phyloP scores from a whole-genome alignment of 2,888 invertebrate genomes.

The Agriopis marginaria region DNA sequence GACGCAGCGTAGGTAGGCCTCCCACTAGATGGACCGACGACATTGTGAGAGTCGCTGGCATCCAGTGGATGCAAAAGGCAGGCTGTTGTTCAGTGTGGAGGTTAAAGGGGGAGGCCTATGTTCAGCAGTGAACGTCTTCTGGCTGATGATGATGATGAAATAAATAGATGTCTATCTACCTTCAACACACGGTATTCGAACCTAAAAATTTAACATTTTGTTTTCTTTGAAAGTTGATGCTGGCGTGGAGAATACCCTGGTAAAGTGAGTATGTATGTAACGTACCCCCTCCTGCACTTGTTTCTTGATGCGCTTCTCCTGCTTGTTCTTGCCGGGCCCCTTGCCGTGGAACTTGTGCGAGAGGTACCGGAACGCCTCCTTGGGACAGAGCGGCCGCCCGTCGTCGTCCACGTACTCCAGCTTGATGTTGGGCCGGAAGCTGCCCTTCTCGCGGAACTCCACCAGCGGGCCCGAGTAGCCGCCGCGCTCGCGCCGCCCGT shows the following conservation, averaged over 20 bases:
- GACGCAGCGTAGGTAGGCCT: too few relatives aligned
- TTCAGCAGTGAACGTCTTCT: too few relatives aligned
- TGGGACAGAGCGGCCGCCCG: slow-evolving; percentile 95
- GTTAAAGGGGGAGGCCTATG: too few relatives aligned
- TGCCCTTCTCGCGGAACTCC: slow-evolving; percentile 96
- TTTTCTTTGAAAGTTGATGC: slow-evolving; percentile 89
- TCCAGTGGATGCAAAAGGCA: too few relatives aligned
- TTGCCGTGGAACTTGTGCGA: slow-evolving; percentile 99
- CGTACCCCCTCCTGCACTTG: slow-evolving; percentile 95
- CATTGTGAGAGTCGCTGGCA: too few relatives aligned
- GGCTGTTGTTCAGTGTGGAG: too few relatives aligned
- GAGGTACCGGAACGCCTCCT: slow-evolving; percentile 98
- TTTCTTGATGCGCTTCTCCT: slow-evolving; percentile 98
- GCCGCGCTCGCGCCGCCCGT: slow-evolving; percentile 88
- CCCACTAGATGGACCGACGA: too few relatives aligned
- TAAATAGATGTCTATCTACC: too few relatives aligned
- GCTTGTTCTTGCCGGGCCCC: slow-evolving; percentile 99
- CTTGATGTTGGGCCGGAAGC: slow-evolving; percentile 97
- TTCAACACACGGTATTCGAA: too few relatives aligned
- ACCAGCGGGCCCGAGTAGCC: slow-evolving; percentile 91
- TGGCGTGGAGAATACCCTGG: too few relatives aligned
- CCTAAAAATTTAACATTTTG: too few relatives aligned
- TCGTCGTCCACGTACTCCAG: slow-evolving; percentile 99
- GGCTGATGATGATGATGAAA: too few relatives aligned
- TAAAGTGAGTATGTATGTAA: background rate